These are phyloP conservation scores for Etheostoma nigrum DNA, from an alignment of 2,797 vertebrate genomes.

Conservation along the genomic window DNA sequence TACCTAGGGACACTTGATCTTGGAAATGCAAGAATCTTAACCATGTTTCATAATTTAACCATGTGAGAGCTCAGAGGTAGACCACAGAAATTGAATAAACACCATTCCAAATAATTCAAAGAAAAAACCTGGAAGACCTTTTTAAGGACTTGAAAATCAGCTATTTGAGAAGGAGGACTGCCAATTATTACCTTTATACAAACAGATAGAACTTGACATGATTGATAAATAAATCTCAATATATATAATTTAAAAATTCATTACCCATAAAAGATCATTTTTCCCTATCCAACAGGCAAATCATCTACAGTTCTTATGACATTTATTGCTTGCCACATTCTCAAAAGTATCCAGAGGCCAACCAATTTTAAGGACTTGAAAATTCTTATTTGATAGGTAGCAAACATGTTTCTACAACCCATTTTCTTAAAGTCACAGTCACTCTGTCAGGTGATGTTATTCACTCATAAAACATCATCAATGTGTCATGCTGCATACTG, in stretches of 20 bases:
- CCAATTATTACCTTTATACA: constrained; percentile 15
- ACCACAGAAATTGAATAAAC: constrained; percentile 36
- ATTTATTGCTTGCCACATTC: constrained; percentile 7
- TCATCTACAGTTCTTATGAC: constrained; percentile 15
- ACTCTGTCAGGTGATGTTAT: constrained; percentile 38
- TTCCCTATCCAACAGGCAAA: not conserved
- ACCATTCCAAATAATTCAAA: constrained; percentile 27
- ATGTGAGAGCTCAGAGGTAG: constrained; percentile 65
- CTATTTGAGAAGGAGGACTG: constrained; percentile 14
- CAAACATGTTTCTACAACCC: not conserved
- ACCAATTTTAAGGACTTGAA: not conserved
- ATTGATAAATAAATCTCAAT: constrained; percentile 30
- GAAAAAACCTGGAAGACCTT: constrained; percentile 63
- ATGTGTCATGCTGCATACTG: constrained; percentile 37
- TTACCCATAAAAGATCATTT: constrained; percentile 24
- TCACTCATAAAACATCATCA: not conserved
- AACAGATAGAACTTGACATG: constrained; percentile 30
- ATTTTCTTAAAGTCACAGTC: not conserved
- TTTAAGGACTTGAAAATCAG: constrained; percentile 37
- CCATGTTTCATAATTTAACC: constrained; percentile 22
- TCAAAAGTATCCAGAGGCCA: not conserved
- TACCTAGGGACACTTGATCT: constrained; percentile 24
- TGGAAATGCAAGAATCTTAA: constrained; percentile 18
- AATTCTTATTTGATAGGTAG: not conserved
- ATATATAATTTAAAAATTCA: constrained; percentile 25